A percentile compares a stretch with the other conserved stretches of the same genome.
phyloP scores from a whole-genome alignment of 2,797 vertebrate genomes.

The Spheniscus humboldti region DNA sequence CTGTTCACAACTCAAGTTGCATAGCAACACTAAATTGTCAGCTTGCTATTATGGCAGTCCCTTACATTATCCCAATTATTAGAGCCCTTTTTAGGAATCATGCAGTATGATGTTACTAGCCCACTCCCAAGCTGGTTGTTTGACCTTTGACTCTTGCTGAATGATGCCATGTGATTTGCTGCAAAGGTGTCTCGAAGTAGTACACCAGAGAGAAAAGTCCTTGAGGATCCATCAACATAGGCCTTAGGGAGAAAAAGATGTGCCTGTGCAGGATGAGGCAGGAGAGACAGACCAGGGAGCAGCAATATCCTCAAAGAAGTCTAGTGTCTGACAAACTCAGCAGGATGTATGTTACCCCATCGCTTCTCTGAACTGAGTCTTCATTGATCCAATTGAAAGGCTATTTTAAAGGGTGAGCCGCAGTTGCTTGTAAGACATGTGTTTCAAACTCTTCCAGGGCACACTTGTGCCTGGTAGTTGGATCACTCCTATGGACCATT shows the following conservation, averaged over 20 bases:
- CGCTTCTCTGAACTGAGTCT: background rate
- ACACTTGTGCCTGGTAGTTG: background rate
- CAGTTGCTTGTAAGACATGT: background rate
- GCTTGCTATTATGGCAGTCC: conserved; percentile 5
- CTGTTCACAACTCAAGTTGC: conserved; percentile 65
- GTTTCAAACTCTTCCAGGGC: background rate
- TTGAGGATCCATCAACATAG: background rate
- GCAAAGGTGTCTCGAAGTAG: background rate
- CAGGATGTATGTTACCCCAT: background rate
- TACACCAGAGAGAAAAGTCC: background rate
- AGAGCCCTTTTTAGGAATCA: background rate
- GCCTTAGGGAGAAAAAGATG: background rate
- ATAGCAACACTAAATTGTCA: conserved; percentile 67
- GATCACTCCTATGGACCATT: background rate
- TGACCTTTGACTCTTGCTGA: background rate
- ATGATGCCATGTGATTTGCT: background rate
- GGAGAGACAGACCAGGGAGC: background rate
- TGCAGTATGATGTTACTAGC: background rate
- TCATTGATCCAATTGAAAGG: background rate
- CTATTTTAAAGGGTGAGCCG: background rate
- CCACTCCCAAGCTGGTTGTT: background rate
- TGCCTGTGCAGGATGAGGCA: background rate
- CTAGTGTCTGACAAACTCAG: background rate
- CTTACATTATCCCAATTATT: conserved; percentile 11
- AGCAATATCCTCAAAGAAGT: background rate